Conservation (phyloP, 2,888 invertebrate species). For the Tineola bisselliella region DNA sequence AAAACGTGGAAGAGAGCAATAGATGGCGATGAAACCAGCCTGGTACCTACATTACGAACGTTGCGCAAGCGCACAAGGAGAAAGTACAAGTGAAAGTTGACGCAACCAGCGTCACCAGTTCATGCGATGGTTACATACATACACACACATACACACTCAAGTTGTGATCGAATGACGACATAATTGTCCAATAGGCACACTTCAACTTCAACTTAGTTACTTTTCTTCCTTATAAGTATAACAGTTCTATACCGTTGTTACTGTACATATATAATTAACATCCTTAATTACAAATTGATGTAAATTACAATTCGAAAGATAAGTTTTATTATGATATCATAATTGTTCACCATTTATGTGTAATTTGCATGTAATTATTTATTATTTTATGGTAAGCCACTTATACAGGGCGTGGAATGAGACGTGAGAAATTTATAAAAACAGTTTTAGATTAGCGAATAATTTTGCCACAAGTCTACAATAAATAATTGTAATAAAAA, state of each 20-base stretch:
- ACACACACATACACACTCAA: background rate
- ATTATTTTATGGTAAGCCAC: no score
- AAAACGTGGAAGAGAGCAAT: background rate
- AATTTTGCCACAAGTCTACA: no score
- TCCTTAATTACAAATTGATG: background rate
- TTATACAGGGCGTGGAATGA: no score
- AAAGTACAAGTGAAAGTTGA: slow-evolving; percentile 69
- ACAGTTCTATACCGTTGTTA: background rate
- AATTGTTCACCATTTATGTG: no score
- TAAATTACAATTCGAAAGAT: no score
- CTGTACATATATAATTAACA: background rate
- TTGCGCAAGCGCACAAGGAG: slow-evolving; percentile 60
- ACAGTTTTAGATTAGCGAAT: no score
- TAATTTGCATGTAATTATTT: no score
- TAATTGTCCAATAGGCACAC: background rate
- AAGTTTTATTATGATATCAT: no score
- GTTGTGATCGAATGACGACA: background rate
- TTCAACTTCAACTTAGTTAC: background rate
- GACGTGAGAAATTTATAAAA: no score
- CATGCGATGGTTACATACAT: background rate
- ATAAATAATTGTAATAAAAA: no score
- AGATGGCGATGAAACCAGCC: background rate
- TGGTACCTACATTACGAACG: slow-evolving; percentile 20
- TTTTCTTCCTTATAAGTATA: background rate
- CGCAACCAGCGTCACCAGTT: slow-evolving; percentile 52